Evolutionary conservation across 1,140 invertebrate species (phyloP).

Genomic region (Colletes latitarsis): DNA sequence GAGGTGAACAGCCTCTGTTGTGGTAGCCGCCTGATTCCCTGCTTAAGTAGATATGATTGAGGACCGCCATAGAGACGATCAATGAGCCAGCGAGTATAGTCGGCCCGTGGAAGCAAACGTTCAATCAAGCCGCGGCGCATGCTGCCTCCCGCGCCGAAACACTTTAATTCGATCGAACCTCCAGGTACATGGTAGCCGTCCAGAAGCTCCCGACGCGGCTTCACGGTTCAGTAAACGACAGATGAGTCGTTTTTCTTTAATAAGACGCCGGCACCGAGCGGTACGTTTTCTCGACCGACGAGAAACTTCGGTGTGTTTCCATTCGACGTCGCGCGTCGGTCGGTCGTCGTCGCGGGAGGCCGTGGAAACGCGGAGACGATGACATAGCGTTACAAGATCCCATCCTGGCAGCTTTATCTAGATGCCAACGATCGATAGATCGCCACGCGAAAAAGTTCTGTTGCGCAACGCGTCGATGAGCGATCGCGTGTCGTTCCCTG

Average conservation of each 20-base stretch:
- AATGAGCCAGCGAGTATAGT: slow-evolving; percentile 68
- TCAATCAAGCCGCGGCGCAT: slow-evolving; percentile 62
- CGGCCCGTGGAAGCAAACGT: slow-evolving; percentile 52
- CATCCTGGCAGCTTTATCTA: slow-evolving; percentile 2
- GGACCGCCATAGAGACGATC: slow-evolving; percentile 68
- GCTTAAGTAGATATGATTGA: slow-evolving; percentile 73
- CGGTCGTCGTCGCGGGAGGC: slow-evolving; percentile 8
- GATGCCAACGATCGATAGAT: not conserved
- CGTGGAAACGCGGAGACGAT: slow-evolving; percentile 8
- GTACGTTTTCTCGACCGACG: not conserved
- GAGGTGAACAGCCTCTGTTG: slow-evolving; percentile 66
- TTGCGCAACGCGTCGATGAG: slow-evolving; percentile 6
- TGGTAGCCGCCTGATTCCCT: slow-evolving; percentile 64
- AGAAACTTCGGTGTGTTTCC: not conserved
- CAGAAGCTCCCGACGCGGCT: slow-evolving; percentile 30
- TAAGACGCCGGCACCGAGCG: not conserved
- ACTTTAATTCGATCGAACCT: slow-evolving; percentile 69
- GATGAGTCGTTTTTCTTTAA: slow-evolving; percentile 5
- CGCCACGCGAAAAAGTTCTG: not conserved
- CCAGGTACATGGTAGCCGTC: slow-evolving; percentile 56
- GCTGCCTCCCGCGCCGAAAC: slow-evolving; percentile 64
- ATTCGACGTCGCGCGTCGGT: not conserved
- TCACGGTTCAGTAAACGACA: slow-evolving; percentile 33
- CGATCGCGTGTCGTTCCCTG: not conserved
- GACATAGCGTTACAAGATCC: slow-evolving; percentile 18